Evolutionary conservation across 2,113 vertebrate genomes (phyloP), one percentile per base, ranked within the genome.

Genomic region (Carassius auratus): DNA sequence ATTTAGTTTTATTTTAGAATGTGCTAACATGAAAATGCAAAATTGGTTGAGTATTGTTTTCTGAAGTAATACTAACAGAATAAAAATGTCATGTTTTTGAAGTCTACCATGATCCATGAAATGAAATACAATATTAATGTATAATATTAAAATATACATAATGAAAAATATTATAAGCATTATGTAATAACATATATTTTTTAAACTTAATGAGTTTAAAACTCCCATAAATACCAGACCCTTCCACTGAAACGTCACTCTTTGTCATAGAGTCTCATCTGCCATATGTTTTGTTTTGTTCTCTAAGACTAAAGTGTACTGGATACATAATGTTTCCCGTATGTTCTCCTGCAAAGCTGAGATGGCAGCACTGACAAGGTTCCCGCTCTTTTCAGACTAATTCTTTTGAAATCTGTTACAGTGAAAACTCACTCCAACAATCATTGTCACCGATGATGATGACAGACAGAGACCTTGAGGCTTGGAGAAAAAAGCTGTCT

Each of bases 371-470:
- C 38, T 23, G 42, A 48, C 71, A 74, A 2, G 21, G n/a, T 23
- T 74, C 71, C 71, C n/a, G 12, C 71, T 48, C 21, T 38, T 61
- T 82, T 33, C 82, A 61, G 14, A 30, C 79, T 57, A 9, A 69
- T 81, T 74, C 17, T 74, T 62, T 45, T 79, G 84, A 73, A 66
- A 71, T 36, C 66, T 21, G 71, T 59, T 48, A 23, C 36, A 42
- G 33, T 77, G 21, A 66, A 82, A 66, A 77, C 73, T 19, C 19
- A 50, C 14, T 19, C 64, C 71, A 57, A 66, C 79, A 76, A 52
- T 52, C 74, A n/a, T 33, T 74, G 14, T 59, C 61, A 26, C 14
- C 9, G 7, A n/a, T 14, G 50, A 50, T 42, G 57, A 23, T 17
- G 42, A 45, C 42, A 42, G 61, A 86, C 42, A 45, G 17, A 15